Evolutionary conservation across 2,113 vertebrate species (phyloP), one percentile per base, ranked within the genome.

Genomic region (Ictalurus furcatus): DNA sequence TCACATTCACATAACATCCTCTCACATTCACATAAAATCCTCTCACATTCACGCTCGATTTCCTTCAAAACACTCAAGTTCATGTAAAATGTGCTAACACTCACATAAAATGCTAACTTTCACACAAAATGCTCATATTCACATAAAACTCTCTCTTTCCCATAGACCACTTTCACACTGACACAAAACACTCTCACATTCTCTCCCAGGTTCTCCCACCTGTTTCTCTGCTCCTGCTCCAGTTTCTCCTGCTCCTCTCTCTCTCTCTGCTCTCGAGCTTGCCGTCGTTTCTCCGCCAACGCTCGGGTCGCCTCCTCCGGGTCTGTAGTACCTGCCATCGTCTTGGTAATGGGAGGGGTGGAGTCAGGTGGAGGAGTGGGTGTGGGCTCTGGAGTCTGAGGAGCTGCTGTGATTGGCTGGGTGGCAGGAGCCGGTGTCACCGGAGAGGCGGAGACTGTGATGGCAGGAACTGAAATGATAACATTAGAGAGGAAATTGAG

Each of bases 201-300:
- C 34, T 28, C 30, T 25, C 54, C 0, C 6, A 58, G 16, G 8
- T 5, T 63, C 34, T 90, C 97, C 92, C 85, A 98, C 98, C 96
- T 97, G 94, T 96, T 97, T 87, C 83, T 96, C 59, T 96, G 96
- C 81, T 97, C 97, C 93, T 96, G 97, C 88, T 98, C 97, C 89
- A 92, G 93, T 25, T 96, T 96, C 92, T 98, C 98, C 92, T 97
- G 97, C 91, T 99, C 98, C 89, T 98, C 98, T 0, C 95, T 93
- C 91, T 99, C 98, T 44, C 98, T 94, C 94, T 99, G 98, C 94
- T 99, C 98, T 0, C 98, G 93, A 1, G 98, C 98, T 90, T 98
- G 97, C 19, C 97, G 94, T 7, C 98, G 96, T 88, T 99, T 99
- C 95, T 98, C 98, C 0, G 98, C 94, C 93, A 99, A 93, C 65